Evolutionary conservation across 2,797 vertebrate genomes (phyloP).

Genomic region (Pseudochromis fuscus): DNA sequence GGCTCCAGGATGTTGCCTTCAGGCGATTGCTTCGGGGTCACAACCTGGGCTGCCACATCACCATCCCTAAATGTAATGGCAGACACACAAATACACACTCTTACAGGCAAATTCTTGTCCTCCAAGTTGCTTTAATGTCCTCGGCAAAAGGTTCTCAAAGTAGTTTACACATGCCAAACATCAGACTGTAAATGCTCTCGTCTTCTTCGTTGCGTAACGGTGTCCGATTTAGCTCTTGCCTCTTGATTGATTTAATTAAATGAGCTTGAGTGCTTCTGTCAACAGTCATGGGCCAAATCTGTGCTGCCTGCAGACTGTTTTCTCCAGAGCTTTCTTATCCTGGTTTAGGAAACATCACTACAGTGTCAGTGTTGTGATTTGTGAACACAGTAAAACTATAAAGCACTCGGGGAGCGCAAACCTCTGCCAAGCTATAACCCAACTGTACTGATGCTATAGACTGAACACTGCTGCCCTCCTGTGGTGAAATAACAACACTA

Average conservation of each 20-base stretch:
- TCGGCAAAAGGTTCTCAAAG: conserved; percentile 6
- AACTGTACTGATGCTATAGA: no score
- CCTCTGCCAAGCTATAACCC: no score
- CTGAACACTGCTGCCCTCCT: no score
- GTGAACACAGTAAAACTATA: no score
- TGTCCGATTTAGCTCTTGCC: background rate
- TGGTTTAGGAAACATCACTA: background rate
- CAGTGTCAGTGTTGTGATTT: background rate
- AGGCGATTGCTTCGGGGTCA: conserved; percentile 92
- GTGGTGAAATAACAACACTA: no score
- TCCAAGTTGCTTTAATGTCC: conserved; percentile 4
- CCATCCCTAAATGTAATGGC: conserved; percentile 94
- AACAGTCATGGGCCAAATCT: background rate
- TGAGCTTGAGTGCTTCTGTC: background rate
- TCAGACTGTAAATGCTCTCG: background rate
- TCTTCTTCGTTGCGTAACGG: background rate
- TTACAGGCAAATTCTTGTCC: background rate
- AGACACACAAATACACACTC: background rate
- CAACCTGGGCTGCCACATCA: conserved; percentile 95
- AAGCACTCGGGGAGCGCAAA: no score
- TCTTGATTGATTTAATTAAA: background rate
- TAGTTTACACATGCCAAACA: background rate
- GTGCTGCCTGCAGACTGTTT: background rate
- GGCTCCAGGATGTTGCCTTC: conserved; percentile 95
- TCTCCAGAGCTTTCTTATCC: background rate